Evolutionary conservation across 2,113 vertebrate genomes (phyloP).

Genomic region (Chloebia gouldiae): DNA sequence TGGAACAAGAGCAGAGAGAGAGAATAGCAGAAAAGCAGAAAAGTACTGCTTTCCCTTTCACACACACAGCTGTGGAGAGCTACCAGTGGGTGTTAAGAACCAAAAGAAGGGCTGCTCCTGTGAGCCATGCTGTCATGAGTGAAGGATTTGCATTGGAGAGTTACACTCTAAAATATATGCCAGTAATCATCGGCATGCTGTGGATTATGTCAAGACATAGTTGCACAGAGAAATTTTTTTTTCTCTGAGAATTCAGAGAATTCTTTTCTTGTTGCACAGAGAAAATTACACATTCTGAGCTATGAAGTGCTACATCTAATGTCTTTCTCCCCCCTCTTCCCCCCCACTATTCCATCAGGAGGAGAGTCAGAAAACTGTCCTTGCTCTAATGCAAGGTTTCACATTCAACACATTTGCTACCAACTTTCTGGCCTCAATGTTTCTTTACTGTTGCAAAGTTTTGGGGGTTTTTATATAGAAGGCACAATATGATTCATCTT

Average conservation of each 20-base stretch:
- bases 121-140: background rate
- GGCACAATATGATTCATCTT: background rate
- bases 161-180: background rate
- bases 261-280: background rate
- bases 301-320: background rate
- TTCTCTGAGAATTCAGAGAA: no score
- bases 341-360: background rate
- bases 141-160: background rate
- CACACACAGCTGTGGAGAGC: background rate
- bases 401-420: background rate
- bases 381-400: background rate
- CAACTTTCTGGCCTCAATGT: background rate
- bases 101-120: background rate
- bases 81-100: background rate
- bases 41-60: background rate
- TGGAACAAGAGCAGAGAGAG: background rate
- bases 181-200: background rate
- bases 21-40: background rate
- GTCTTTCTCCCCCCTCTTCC: background rate
- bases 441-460: background rate
- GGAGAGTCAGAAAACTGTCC: background rate
- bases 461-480: background rate
- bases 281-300: background rate
- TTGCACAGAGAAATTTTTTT: background rate
- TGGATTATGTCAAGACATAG: background rate